Base-by-base conservation (phyloP, 1,140 invertebrate genomes). In the Drosophila truncata region DNA sequence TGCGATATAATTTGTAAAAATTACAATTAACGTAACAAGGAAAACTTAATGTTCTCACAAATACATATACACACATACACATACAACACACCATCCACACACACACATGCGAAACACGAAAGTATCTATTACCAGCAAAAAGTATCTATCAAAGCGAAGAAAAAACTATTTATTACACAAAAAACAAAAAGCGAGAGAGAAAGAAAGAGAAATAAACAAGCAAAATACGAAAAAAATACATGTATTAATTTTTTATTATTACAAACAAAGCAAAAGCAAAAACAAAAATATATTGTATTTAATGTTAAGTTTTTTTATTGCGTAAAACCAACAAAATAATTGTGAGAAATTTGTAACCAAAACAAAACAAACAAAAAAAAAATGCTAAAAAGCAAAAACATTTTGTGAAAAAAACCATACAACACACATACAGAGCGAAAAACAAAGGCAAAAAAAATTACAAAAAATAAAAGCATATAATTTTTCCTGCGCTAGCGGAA, bases 341-440 rank as follows among this genome's bases (percentile, higher is more conserved):
- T 88, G 85, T 88, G 85, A 88, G 85, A 88, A 90, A 90, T 90
- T 90, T 90, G 86, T 88, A 88, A 90, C 84, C 84, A 90, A 88
- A 87, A 78, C 82, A 86, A 88, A 84, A 82, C 62, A 71, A 84
- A 86, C 63, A 69, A 69, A 46, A 69, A 69, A 69, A 46, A 69
- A 64, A 70, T 67, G 44, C 47, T 29, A 78, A 82, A 63, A 69
- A 76, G 46, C 49, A 79, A 83, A 64, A 83, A 72, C 77, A 63
- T 79, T 79, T 80, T 80, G 62, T 79, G 78, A 41, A 66, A 82
- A 77, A 66, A 83, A 60, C 31, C 73, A 71, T 64, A 67, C 69
- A 78, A 82, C 52, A 82, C 52, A 69, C 60, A 75, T 72, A 78
- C 47, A 80, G 66, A 80, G 69, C 59, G 23, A 75, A 58, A 66